Percentiles rank a stretch among this genome's conserved stretches.
Evolutionary conservation across 2,797 vertebrate species (phyloP).

Genomic region (Syngnathus acus): DNA sequence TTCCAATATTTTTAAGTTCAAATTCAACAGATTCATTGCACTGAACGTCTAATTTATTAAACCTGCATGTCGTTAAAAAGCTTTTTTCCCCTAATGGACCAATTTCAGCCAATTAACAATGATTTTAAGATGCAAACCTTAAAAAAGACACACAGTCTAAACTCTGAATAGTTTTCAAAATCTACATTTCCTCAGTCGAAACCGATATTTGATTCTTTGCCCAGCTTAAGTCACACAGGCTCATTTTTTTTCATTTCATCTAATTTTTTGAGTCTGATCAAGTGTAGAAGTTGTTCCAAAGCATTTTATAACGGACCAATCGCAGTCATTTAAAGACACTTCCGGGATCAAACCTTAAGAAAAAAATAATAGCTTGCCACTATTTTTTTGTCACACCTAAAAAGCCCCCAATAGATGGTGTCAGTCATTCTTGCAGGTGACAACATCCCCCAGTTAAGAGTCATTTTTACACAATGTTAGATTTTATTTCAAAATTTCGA

Average conservation of each 20-base stretch:
- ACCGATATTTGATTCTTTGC: not conserved
- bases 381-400: too few species aligned
- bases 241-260: not conserved
- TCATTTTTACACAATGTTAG: too few species aligned
- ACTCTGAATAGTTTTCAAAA: not conserved
- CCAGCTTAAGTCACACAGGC: not conserved
- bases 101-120: not conserved
- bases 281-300: not conserved
- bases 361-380: too few species aligned
- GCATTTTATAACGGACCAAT: not conserved
- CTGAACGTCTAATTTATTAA: not conserved
- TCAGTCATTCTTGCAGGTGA: not conserved
- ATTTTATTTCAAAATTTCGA: too few species aligned
- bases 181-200: not conserved
- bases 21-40: not conserved
- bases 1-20: too few species aligned
- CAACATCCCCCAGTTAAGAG: not conserved
- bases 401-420: too few species aligned
- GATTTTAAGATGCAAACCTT: not conserved
- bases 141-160: too few species aligned
- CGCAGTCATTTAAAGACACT: not conserved
- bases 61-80: not conserved
- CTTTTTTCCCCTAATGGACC: not conserved
- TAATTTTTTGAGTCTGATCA: too few species aligned
- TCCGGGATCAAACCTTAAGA: not conserved